Evolutionary conservation across 2,797 vertebrate species (phyloP).

Genomic region (Hephaestus fuliginosus): DNA sequence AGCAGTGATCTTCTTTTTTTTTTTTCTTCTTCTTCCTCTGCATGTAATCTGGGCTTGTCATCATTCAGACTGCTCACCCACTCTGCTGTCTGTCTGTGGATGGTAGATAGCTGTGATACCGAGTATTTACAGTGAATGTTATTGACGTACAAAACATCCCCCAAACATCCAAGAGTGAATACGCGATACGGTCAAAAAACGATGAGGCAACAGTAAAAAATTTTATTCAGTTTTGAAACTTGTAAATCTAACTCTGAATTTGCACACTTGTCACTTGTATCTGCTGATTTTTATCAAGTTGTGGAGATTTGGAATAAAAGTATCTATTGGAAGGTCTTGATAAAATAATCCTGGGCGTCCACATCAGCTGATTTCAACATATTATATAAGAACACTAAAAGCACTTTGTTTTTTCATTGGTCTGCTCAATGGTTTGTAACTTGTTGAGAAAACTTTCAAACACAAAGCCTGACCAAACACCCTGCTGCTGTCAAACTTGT

Average conservation of each 20-base stretch:
- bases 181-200: too few relatives aligned
- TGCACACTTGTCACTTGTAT: background rate
- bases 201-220: background rate
- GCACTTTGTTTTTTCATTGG: too few relatives aligned
- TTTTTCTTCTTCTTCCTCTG: slow-evolving; percentile 13
- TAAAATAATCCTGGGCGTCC: background rate
- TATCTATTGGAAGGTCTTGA: background rate
- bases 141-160: background rate
- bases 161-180: background rate
- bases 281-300: background rate
- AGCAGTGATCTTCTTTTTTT: slow-evolving; percentile 40
- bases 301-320: background rate
- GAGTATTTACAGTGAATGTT: background rate
- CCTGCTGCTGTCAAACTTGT: slow-evolving; percentile 22
- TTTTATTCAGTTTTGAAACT: too few relatives aligned
- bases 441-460: slow-evolving; percentile 14
- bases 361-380: background rate
- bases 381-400: too few relatives aligned
- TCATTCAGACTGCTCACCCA: slow-evolving; percentile 46
- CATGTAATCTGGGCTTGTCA: slow-evolving; percentile 64
- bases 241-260: background rate
- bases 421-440: slow-evolving; percentile 12
- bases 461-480: slow-evolving; percentile 17
- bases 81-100: slow-evolving; percentile 39
- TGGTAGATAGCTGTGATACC: background rate